phyloP scores from a whole-genome alignment of 2,113 vertebrate genomes.

The Osmerus mordax region DNA sequence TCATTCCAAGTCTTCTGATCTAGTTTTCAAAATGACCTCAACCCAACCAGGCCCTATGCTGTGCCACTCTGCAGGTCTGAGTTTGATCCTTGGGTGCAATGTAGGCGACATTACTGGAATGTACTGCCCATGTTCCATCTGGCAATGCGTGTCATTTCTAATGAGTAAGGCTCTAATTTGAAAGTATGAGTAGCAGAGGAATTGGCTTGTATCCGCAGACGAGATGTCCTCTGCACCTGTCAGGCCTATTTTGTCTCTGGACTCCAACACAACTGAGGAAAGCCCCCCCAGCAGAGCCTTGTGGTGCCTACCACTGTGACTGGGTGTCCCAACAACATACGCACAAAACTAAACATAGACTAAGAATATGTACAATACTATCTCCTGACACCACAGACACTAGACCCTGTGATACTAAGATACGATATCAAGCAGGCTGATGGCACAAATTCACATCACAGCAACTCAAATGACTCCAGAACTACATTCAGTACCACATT shows the following conservation, averaged over 20 bases:
- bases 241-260: slow-evolving; percentile 49
- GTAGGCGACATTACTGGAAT: slow-evolving; percentile 14
- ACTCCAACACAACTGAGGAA: slow-evolving; percentile 54
- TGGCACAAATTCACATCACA: slow-evolving; percentile 20
- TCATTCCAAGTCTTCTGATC: too few relatives aligned
- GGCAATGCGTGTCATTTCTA: slow-evolving; percentile 33
- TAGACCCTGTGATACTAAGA: neutral
- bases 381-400: slow-evolving; percentile 16
- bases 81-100: neutral
- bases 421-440: slow-evolving; percentile 9
- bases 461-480: neutral
- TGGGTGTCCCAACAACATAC: slow-evolving; percentile 42
- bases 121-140: slow-evolving; percentile 20
- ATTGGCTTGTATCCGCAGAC: slow-evolving; percentile 27
- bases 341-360: slow-evolving; percentile 55
- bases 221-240: slow-evolving; percentile 62
- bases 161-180: slow-evolving; percentile 64
- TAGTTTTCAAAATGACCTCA: neutral
- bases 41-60: neutral
- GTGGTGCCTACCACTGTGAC: slow-evolving; percentile 48
- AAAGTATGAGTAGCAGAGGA: slow-evolving; percentile 57
- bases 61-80: neutral
- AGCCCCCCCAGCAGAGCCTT: slow-evolving; percentile 44
- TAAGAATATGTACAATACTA: slow-evolving; percentile 41
- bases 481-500: neutral